Evolutionary conservation across 2,113 vertebrate species (phyloP).

Genomic region (Percina caprodes): DNA sequence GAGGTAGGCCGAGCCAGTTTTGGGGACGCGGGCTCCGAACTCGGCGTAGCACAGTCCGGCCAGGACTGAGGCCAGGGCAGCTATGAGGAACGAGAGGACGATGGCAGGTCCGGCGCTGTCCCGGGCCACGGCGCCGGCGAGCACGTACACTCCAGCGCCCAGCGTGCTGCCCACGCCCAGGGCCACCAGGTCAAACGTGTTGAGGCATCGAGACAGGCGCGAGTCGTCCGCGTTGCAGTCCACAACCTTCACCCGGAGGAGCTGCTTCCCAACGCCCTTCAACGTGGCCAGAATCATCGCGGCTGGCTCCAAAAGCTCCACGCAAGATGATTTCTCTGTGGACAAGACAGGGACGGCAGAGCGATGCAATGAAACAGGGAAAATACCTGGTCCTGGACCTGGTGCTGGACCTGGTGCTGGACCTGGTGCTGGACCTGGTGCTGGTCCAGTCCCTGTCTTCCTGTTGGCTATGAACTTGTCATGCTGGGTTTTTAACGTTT

Average conservation of each 20-base stretch:
- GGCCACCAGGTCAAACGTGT: conserved; percentile 94
- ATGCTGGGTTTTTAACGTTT: too few species aligned
- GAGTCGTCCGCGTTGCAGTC: conserved; percentile 88
- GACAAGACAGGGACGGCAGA: not conserved
- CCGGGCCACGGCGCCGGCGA: conserved; percentile 93
- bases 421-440: too few species aligned
- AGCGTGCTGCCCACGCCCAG: conserved; percentile 96
- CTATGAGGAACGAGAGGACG: conserved; percentile 94
- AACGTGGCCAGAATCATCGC: conserved; percentile 85
- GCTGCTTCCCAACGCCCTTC: conserved; percentile 85
- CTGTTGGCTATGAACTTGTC: too few species aligned
- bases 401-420: too few species aligned
- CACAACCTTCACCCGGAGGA: conserved; percentile 93
- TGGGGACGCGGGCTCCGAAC: conserved; percentile 95
- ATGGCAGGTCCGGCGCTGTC: conserved; percentile 91
- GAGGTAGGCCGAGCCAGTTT: conserved; percentile 95
- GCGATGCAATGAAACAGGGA: too few species aligned
- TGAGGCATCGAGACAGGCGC: conserved; percentile 90
- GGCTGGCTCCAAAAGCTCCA: not conserved
- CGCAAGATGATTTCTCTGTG: conserved; percentile 22
- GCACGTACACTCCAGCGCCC: conserved; percentile 94
- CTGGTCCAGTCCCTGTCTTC: too few species aligned
- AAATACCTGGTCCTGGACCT: too few species aligned
- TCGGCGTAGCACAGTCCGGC: conserved; percentile 96
- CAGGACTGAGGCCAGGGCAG: conserved; percentile 92